A percentile compares a stretch with the other conserved stretches of the same genome.
Evolutionary conservation across 2,113 vertebrate species (phyloP).

Genomic region (Plecturocebus donacophilus): DNA sequence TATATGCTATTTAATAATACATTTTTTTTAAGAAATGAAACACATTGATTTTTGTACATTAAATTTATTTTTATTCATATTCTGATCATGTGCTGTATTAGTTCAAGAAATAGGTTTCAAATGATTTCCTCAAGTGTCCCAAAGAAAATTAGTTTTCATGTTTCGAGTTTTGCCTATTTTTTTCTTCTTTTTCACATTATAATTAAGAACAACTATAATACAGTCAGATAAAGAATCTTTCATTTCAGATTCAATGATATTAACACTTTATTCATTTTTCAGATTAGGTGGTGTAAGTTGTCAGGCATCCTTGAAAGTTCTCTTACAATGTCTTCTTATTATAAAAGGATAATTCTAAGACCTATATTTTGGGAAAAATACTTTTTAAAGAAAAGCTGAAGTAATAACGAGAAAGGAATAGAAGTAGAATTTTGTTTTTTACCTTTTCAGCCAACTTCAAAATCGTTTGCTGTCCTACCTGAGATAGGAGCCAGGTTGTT

Average conservation of each 20-base stretch:
- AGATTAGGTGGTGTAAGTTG: not conserved
- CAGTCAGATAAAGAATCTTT: not conserved
- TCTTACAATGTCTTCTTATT: not conserved
- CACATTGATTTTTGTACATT: not conserved
- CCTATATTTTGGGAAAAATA: not conserved
- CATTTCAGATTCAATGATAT: not conserved
- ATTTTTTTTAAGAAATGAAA: not conserved
- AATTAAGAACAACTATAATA: not conserved
- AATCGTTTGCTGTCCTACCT: not conserved
- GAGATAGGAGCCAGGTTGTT: not conserved
- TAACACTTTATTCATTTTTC: not conserved
- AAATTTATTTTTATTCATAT: not conserved
- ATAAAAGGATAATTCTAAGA: not conserved
- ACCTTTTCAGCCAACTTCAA: not conserved
- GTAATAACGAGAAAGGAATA: not conserved
- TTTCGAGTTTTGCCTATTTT: not conserved
- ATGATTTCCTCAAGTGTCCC: not conserved
- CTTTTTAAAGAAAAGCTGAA: not conserved
- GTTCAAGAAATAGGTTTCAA: not conserved
- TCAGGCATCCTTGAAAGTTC: not conserved
- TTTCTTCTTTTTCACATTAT: not conserved
- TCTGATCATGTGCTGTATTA: not conserved
- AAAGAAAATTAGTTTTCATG: not conserved
- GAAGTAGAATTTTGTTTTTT: not conserved
- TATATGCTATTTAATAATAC: not conserved